Evolutionary conservation across 2,888 invertebrate genomes (phyloP).

Genomic region (Napeogenes sylphis): DNA sequence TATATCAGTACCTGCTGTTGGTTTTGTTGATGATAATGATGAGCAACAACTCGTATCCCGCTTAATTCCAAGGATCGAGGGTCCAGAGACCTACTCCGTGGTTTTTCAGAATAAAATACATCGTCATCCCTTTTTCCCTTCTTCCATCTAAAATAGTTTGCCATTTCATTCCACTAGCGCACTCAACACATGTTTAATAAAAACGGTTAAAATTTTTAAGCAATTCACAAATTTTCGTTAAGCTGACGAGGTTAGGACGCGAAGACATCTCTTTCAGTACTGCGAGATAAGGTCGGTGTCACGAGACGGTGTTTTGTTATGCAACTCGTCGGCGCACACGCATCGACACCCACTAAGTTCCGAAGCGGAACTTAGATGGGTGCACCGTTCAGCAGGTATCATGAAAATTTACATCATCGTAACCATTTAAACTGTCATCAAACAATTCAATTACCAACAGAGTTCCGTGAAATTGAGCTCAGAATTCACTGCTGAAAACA

Average conservation of each 20-base stretch:
- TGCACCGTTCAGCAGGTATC: conserved; percentile 15
- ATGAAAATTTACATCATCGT: no score
- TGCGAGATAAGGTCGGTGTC: conserved; percentile 67
- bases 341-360: conserved; percentile 43
- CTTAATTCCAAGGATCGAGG: conserved; percentile 83
- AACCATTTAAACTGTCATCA: no score
- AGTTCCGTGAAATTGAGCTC: neutral
- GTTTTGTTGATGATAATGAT: conserved; percentile 57
- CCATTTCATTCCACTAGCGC: conserved; percentile 64
- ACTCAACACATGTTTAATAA: conserved; percentile 32
- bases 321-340: conserved; percentile 46
- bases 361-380: conserved; percentile 42
- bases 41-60: conserved; percentile 79
- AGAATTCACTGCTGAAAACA: conserved; percentile 22
- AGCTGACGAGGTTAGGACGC: conserved; percentile 49
- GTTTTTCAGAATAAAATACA: conserved; percentile 78
- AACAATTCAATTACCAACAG: no score
- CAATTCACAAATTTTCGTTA: conserved; percentile 40
- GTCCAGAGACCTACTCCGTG: conserved; percentile 85
- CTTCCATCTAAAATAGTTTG: conserved; percentile 84
- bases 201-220: conserved; percentile 29
- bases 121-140: conserved; percentile 79
- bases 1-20: conserved; percentile 38
- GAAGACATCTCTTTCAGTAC: conserved; percentile 64
- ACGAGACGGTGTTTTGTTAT: conserved; percentile 65